Evolutionary conservation across 2,888 invertebrate genomes (phyloP).

Genomic region (Galeopsomyia nigrocyanea): DNA sequence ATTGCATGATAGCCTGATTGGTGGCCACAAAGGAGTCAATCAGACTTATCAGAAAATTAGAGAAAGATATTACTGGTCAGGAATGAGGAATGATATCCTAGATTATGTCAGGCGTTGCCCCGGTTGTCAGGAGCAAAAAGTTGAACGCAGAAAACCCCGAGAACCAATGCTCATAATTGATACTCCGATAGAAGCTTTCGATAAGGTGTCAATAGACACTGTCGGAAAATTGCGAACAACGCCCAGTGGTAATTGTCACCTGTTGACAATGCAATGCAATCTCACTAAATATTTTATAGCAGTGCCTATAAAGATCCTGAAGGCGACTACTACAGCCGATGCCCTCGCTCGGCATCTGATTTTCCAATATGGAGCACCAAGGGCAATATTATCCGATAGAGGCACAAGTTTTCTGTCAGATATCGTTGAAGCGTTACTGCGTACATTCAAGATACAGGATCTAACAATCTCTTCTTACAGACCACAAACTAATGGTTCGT

Average conservation of each 20-base stretch:
- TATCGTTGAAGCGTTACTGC: neutral
- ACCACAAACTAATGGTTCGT: too few species aligned
- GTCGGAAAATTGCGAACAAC: conserved; percentile 37
- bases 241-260: conserved; percentile 35
- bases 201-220: conserved; percentile 43
- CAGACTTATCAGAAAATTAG: conserved; percentile 43
- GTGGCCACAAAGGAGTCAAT: conserved; percentile 48
- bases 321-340: conserved; percentile 12
- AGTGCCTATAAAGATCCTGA: neutral
- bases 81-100: conserved; percentile 43
- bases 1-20: conserved; percentile 41
- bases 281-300: conserved; percentile 14
- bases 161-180: conserved; percentile 50
- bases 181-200: conserved; percentile 41
- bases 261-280: conserved; percentile 43
- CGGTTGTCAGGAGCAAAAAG: conserved; percentile 49
- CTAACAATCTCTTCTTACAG: too few species aligned
- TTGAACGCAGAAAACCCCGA: conserved; percentile 27
- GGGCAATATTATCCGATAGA: conserved; percentile 20
- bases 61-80: conserved; percentile 45
- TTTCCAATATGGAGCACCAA: neutral
- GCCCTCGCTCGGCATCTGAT: conserved; percentile 18
- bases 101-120: conserved; percentile 43
- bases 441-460: conserved; percentile 9
- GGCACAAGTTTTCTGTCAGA: conserved; percentile 14